A percentile compares a stretch with the other conserved stretches of the same genome.
phyloP scores from a whole-genome alignment of 2,113 vertebrate species.

The Plectropomus leopardus region DNA sequence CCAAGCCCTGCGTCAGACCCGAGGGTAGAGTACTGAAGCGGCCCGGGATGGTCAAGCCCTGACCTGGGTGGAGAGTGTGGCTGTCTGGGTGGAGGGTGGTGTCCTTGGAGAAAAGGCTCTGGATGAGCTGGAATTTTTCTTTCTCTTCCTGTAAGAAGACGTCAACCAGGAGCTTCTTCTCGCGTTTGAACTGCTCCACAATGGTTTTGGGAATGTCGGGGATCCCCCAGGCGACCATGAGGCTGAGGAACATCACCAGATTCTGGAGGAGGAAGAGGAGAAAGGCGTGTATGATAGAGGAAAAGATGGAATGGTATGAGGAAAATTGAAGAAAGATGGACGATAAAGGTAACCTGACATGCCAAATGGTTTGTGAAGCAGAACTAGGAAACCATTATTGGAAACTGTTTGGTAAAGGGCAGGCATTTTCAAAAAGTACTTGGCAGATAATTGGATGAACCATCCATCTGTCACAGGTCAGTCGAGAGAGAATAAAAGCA shows the following conservation, averaged over 20 bases:
- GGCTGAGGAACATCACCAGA: conserved; percentile 95
- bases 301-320: background rate
- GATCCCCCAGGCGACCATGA: conserved; percentile 97
- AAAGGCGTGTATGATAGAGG: background rate
- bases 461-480: no score
- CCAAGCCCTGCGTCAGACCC: conserved; percentile 24
- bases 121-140: conserved; percentile 86
- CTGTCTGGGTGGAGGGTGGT: conserved; percentile 9
- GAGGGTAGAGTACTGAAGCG: conserved; percentile 77
- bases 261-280: conserved; percentile 84
- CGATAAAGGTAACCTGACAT: no score
- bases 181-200: conserved; percentile 94
- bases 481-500: no score
- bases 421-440: no score
- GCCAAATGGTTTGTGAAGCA: no score
- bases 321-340: no score
- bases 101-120: conserved; percentile 84
- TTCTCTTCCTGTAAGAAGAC: conserved; percentile 95
- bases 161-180: conserved; percentile 93
- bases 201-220: conserved; percentile 96
- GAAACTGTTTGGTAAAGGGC: no score
- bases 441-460: no score
- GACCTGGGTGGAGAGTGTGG: conserved; percentile 4
- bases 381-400: no score
- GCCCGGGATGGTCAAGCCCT: conserved; percentile 43